A percentile compares a stretch with the other conserved stretches of the same genome.
phyloP scores from a whole-genome alignment of 1,140 invertebrate genomes.

The Pseudoatta argentina region DNA sequence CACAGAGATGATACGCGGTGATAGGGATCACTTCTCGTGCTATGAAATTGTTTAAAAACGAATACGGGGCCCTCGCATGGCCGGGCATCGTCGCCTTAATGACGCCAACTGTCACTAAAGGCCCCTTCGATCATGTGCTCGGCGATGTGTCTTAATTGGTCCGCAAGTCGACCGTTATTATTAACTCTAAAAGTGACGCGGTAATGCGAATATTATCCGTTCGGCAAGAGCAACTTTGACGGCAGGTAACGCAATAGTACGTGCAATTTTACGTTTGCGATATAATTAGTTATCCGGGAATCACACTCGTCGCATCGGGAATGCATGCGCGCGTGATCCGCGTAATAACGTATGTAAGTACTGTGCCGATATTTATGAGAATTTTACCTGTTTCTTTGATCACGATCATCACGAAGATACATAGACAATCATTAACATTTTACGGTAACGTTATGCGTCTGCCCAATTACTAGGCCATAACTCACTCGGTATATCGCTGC shows the following conservation, averaged over 20 bases:
- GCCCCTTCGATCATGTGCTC: conserved; percentile 56
- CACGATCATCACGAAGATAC: conserved; percentile 56
- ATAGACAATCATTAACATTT: conserved; percentile 56
- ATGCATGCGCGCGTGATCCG: neutral
- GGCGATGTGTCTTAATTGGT: conserved; percentile 69
- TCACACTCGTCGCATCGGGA: conserved; percentile 24
- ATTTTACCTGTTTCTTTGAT: conserved; percentile 33
- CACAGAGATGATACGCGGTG: conserved; percentile 77
- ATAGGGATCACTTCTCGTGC: conserved; percentile 75
- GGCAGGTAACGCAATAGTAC: conserved; percentile 9
- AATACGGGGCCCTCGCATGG: conserved; percentile 46
- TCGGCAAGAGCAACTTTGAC: neutral
- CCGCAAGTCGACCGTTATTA: conserved; percentile 60
- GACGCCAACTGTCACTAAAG: conserved; percentile 77
- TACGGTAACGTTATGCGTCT: conserved; percentile 44
- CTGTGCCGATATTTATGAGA: conserved; percentile 37
- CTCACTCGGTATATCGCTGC: conserved; percentile 45
- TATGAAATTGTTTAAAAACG: conserved; percentile 76
- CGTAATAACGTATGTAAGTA: conserved; percentile 1
- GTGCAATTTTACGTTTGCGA: conserved; percentile 42
- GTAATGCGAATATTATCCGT: conserved; percentile 49
- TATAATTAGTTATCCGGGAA: conserved; percentile 26
- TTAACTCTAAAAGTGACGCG: conserved; percentile 56
- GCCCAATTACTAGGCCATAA: conserved; percentile 54
- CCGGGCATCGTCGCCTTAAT: conserved; percentile 75